Conservation (phyloP, 2,797 vertebrate genomes). For the Cirrhinus molitorella region DNA sequence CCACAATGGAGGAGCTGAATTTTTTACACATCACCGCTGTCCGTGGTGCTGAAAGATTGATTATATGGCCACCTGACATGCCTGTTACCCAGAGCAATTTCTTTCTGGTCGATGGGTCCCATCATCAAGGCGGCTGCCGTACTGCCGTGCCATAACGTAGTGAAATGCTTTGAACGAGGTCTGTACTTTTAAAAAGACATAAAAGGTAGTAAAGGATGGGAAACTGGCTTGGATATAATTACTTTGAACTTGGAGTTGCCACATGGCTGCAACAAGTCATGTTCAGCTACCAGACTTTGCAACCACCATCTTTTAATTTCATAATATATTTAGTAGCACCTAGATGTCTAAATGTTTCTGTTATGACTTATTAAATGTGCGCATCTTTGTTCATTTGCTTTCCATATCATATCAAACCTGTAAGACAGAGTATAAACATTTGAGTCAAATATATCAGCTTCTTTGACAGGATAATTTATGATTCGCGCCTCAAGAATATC, state of each 20-base stretch:
- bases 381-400: not conserved
- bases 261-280: slow-evolving; percentile 4
- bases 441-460: slow-evolving; percentile 14
- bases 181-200: slow-evolving; percentile 31
- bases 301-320: not conserved
- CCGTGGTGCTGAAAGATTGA: slow-evolving; percentile 42
- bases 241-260: slow-evolving; percentile 25
- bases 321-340: not conserved
- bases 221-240: slow-evolving; percentile 21
- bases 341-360: not conserved
- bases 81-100: slow-evolving; percentile 47
- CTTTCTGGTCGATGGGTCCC: slow-evolving; percentile 28
- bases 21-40: slow-evolving; percentile 23
- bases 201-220: not conserved
- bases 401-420: not conserved
- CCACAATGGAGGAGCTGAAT: not conserved
- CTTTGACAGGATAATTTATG: slow-evolving; percentile 16
- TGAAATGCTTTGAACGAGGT: slow-evolving; percentile 17
- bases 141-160: slow-evolving; percentile 23
- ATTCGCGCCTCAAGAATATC: slow-evolving; percentile 12
- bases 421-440: not conserved
- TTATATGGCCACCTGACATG: slow-evolving; percentile 48
- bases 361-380: not conserved
- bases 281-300: not conserved
- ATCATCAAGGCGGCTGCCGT: not conserved